phyloP scores from a whole-genome alignment of 1,140 invertebrate species.

The Neodiprion lecontei region DNA sequence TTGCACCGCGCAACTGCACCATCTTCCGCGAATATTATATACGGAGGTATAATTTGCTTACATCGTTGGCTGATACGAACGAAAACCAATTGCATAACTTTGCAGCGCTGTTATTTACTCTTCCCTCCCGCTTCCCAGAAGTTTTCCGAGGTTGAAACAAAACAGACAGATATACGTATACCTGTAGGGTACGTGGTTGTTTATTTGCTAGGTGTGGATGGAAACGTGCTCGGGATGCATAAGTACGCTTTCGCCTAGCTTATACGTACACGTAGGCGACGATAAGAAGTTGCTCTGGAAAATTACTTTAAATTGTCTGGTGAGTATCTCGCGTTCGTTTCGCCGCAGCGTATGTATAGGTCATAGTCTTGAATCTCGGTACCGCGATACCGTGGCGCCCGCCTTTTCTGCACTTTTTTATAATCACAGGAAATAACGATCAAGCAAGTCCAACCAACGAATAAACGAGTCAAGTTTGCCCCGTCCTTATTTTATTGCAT shows the following conservation, averaged over 20 bases:
- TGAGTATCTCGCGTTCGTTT: not conserved
- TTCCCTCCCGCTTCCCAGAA: not conserved
- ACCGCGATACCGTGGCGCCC: too few relatives aligned
- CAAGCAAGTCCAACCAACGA: not conserved
- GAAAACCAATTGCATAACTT: slow-evolving; percentile 7
- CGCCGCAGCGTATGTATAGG: not conserved
- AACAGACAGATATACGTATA: not conserved
- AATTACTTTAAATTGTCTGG: not conserved
- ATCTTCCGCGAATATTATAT: not conserved
- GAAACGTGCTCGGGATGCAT: too few relatives aligned
- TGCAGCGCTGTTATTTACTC: not conserved
- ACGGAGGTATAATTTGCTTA: not conserved
- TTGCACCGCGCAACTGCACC: too few relatives aligned
- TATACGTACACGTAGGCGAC: not conserved
- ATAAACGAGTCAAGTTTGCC: not conserved
- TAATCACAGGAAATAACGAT: slow-evolving; percentile 4
- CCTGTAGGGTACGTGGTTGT: not conserved
- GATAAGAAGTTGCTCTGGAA: not conserved
- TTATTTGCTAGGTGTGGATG: not conserved
- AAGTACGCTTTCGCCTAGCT: too few relatives aligned
- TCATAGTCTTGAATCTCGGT: not conserved
- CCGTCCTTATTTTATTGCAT: not conserved
- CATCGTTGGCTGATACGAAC: not conserved
- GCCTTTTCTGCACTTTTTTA: not conserved
- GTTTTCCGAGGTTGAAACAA: slow-evolving; percentile 2